A percentile compares a stretch with the other conserved stretches of the same genome.
These are phyloP conservation scores for Probaryconus sp. DNA, from an alignment of 1,140 invertebrate species.

Conservation along the genomic window DNA sequence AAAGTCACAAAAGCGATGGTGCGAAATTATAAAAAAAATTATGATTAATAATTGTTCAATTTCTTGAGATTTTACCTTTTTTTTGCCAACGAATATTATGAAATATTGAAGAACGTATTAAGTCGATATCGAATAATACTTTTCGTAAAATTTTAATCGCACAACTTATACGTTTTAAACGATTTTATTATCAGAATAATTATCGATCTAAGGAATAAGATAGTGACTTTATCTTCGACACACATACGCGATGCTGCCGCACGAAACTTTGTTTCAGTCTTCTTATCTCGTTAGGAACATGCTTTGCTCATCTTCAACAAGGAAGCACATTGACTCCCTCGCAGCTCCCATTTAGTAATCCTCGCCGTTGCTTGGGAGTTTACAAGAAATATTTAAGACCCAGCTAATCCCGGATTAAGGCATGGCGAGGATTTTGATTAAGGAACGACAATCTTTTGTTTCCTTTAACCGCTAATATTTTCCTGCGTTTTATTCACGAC, in stretches of 20 bases:
- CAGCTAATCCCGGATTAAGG: conserved; percentile 74
- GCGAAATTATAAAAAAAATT: too few relatives aligned
- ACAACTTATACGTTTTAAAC: conserved; percentile 2
- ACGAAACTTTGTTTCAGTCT: conserved; percentile 47
- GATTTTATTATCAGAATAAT: conserved; percentile 4
- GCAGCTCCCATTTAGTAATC: conserved; percentile 73
- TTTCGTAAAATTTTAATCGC: background rate
- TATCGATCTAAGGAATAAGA: conserved; percentile 22
- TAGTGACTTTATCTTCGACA: conserved; percentile 26
- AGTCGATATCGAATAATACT: too few relatives aligned
- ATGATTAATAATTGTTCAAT: too few relatives aligned
- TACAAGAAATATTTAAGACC: conserved; percentile 77
- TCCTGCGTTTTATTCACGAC: conserved; percentile 1
- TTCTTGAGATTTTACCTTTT: too few relatives aligned
- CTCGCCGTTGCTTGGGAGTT: conserved; percentile 70
- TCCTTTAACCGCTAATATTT: conserved; percentile 45
- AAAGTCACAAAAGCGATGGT: too few relatives aligned
- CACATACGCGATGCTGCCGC: conserved; percentile 21
- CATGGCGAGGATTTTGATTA: conserved; percentile 74
- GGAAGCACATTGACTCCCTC: conserved; percentile 37
- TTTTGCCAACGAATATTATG: too few relatives aligned
- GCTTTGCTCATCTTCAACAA: conserved; percentile 53
- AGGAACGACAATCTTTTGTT: conserved; percentile 71
- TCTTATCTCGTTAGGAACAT: conserved; percentile 54
- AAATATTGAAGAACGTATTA: conserved; percentile 2